A percentile compares a stretch with the other conserved stretches of the same genome.
Evolutionary conservation across 2,113 vertebrate genomes (phyloP).

Genomic region (Phaetusa simplex): DNA sequence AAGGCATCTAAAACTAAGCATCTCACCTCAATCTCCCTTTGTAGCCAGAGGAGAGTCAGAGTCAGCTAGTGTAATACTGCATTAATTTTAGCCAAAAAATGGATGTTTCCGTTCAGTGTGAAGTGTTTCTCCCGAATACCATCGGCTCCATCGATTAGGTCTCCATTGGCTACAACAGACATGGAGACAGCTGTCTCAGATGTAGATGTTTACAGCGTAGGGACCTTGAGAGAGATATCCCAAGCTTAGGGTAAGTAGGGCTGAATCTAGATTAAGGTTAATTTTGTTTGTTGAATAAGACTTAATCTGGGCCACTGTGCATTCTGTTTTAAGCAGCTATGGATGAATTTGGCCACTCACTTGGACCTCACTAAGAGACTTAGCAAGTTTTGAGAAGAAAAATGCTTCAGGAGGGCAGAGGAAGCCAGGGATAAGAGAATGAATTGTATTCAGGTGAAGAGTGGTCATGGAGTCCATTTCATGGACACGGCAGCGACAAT

Average conservation of each 20-base stretch:
- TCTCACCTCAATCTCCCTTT: neutral
- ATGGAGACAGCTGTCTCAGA: neutral
- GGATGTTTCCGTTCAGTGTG: accelerated
- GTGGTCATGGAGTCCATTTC: neutral
- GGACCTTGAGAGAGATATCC: neutral
- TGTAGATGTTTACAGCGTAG: neutral
- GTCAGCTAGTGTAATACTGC: neutral
- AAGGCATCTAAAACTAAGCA: neutral
- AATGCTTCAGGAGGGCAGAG: neutral
- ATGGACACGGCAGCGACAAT: accelerated
- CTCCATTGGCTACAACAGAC: neutral
- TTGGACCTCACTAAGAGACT: neutral
- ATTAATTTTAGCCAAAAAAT: neutral
- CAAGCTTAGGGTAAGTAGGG: neutral
- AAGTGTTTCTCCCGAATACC: neutral
- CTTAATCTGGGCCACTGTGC: neutral
- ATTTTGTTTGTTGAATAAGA: neutral
- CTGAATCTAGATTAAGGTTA: neutral
- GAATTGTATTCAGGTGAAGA: neutral
- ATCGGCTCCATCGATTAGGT: neutral
- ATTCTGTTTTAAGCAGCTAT: neutral
- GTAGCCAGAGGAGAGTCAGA: neutral
- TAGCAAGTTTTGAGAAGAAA: neutral
- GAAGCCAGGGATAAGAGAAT: neutral
- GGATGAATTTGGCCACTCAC: neutral